These are phyloP conservation scores for Halichondria panicea DNA, from an alignment of 37 sponge, comb jelly and placozoan species.

Conservation along the genomic window DNA sequence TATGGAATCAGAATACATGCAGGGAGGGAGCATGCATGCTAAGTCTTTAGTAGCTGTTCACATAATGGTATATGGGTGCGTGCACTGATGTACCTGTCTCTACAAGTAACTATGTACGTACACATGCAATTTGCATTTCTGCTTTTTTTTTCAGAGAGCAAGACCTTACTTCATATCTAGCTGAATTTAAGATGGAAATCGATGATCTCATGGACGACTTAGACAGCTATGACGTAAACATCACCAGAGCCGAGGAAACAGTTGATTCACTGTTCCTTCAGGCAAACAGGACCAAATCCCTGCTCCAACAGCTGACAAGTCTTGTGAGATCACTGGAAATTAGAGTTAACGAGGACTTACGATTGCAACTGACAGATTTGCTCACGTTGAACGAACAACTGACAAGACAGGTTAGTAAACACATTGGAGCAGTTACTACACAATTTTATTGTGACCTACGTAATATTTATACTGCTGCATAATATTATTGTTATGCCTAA, in stretches of 20 bases:
- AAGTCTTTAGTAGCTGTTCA: not conserved
- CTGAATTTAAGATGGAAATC: too few relatives aligned
- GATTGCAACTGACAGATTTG: not conserved
- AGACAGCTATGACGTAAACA: not conserved
- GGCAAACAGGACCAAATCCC: not conserved
- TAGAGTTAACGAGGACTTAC: not conserved
- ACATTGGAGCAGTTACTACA: not conserved
- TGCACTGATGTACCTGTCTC: not conserved
- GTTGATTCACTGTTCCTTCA: not conserved
- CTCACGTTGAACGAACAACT: not conserved
- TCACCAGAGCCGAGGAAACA: not conserved
- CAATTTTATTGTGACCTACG: not conserved
- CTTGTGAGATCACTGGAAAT: not conserved
- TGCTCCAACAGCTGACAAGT: not conserved
- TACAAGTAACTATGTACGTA: not conserved
- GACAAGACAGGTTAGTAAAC: not conserved
- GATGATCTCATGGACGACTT: too few relatives aligned
- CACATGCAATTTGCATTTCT: not conserved
- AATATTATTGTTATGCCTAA: not conserved
- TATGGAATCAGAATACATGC: conserved; percentile 1
- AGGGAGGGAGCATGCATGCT: not conserved
- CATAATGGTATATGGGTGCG: not conserved
- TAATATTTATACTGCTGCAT: not conserved
- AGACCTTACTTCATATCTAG: too few relatives aligned
- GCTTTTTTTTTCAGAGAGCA: too few relatives aligned